Base-by-base conservation (phyloP, 1,140 invertebrate species). In the Trichomalopsis sarcophagae region DNA sequence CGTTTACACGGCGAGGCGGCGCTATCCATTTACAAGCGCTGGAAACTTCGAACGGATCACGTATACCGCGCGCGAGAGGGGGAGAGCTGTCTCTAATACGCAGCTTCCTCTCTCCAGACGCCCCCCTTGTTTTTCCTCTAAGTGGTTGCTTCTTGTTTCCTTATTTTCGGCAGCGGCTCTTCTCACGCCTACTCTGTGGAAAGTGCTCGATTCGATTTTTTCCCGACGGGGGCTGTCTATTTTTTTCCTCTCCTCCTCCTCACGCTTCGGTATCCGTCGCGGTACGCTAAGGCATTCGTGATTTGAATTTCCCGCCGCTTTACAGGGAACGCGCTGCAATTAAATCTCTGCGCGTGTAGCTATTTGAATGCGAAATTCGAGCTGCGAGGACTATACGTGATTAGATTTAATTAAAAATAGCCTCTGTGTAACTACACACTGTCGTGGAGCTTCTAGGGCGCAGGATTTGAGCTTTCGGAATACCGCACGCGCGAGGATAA, bases 81-180 rank as follows among this genome's bases (percentile, higher is more conserved):
- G 23, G 30, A 13, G 27, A 27, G 27, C 27, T 27, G 73, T 77
- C 36, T 47, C 40, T 55, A 75, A 44, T 44, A 44, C 5, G 74
- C 21, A 13, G 36, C 74, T 73, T 73, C 74, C 36, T 75, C 74
- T 75, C 36, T 75, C 27, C 27, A 10, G 13, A 75, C 73, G 4
- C 23, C 21, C 44, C 44, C 36, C 75, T 77, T 55, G 75, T 77
- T 77, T 47, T 77, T 27, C n/a, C 75, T 71, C 27, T 44, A 77
- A 79, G 77, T 79, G 77, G 77, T 36, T 17, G 77, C 77, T 5
- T 79, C 55, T 66, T n/a, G 33, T 79, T 79, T 40, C 55, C 55
- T 55, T 55, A 55, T 36, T 78, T 55, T 55, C 47, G n/a, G 10
- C 40, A 47, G 30, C 33, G 14, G 17, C 27, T 23, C 36, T 40